Evolutionary conservation across 2,797 vertebrate genomes (phyloP), one percentile per base, ranked within the genome.

Genomic region (Pristis pectinata): DNA sequence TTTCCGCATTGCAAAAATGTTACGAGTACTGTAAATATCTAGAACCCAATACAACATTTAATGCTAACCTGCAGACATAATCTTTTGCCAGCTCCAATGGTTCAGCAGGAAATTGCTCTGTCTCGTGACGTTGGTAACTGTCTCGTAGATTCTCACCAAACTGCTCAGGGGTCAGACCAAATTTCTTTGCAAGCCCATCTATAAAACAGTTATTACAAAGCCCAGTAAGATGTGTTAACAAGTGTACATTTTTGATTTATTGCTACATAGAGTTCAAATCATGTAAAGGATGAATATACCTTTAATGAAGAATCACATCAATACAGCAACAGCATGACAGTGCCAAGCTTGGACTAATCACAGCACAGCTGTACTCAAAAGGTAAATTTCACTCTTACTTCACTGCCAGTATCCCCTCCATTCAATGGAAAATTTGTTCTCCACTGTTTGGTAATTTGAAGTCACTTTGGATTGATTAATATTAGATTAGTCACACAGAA

Each of bases 81-180:
- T 99, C 99, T 96, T 99, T 99, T 95, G 99, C 99, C 96, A 99
- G 97, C 96, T 99, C 99, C 83, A 99, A 95, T 0, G 99, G 99
- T 96, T 99, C 99, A 0, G 99, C 99, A 0, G 99, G 99, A 95
- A 99, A 99, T 96, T 99, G 99, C 96, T 99, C 99, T 0, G 99
- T 99, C 96, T 99, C 99, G 0, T 99, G 99, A 94, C 99, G 98
- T 95, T 99, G 99, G 96, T 99, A 99, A 96, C 99, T 99, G 97
- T 99, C 99, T 95, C 99, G 97, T 77, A 99, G 97, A 95, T 99
- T 99, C 96, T 99, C 99, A 95, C 99, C 99, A 96, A 99, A 99
- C 95, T 99, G 99, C 95, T 99, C 99, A 10, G 99, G 99, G 92
- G 99, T 99, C 95, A 99, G 97, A 94, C 99, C 99, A 96, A 99